phyloP scores from a whole-genome alignment of 2,797 vertebrate genomes.

The Yasuhikotakia modesta region DNA sequence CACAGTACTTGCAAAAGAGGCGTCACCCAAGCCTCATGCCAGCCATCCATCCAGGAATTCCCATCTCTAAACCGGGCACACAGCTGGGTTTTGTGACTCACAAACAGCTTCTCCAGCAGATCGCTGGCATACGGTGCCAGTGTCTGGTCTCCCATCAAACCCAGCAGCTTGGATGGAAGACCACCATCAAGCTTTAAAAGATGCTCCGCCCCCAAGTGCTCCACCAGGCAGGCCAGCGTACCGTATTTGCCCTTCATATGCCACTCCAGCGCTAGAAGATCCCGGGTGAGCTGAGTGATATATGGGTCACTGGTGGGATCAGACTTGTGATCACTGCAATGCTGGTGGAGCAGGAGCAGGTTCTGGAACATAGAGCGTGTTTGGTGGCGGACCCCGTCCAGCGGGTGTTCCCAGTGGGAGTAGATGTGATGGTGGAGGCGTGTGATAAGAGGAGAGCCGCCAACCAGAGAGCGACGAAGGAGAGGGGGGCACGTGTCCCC shows the following conservation, averaged over 20 bases:
- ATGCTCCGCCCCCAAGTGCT: constrained; percentile 81
- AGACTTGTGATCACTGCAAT: constrained; percentile 31
- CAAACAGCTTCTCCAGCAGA: constrained; percentile 91
- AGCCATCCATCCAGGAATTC: constrained; percentile 76
- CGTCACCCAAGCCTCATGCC: constrained; percentile 90
- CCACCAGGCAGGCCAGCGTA: constrained; percentile 85
- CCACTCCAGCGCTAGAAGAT: constrained; percentile 88
- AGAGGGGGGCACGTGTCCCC: constrained; percentile 63
- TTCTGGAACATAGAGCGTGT: constrained; percentile 88
- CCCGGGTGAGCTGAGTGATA: constrained; percentile 76
- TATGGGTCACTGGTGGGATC: constrained; percentile 75
- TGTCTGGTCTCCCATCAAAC: constrained; percentile 89
- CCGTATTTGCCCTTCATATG: constrained; percentile 91
- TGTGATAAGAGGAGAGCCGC: constrained; percentile 73
- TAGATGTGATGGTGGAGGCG: constrained; percentile 88
- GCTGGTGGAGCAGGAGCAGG: constrained; percentile 84
- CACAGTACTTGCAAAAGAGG: constrained; percentile 89
- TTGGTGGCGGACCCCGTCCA: constrained; percentile 93
- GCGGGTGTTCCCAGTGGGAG: constrained; percentile 92
- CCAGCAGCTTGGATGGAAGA: constrained; percentile 83
- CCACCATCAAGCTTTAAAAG: constrained; percentile 80
- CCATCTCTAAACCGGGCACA: constrained; percentile 43
- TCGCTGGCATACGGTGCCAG: constrained; percentile 91
- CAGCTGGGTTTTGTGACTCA: constrained; percentile 86
- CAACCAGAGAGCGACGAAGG: constrained; percentile 76